Conservation (phyloP, 2,797 vertebrate species). For the Hozukius guyotensis region DNA sequence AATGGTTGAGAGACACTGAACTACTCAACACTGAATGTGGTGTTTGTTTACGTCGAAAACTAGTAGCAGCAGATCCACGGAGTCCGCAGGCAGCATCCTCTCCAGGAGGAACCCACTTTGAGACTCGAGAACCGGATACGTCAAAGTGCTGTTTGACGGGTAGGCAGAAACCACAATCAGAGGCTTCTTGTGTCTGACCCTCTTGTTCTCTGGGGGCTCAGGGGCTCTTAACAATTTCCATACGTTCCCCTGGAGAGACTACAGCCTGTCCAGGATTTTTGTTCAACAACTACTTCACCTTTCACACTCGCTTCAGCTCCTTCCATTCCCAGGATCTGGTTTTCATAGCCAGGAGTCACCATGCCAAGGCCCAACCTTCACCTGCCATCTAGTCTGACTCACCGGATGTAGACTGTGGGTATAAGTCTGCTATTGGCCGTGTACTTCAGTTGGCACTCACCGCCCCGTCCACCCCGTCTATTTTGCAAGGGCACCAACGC, state of each 20-base stretch:
- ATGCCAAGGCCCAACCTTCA: background rate
- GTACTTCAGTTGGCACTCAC: background rate
- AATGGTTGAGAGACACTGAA: background rate
- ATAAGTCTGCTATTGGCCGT: background rate
- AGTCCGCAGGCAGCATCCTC: background rate
- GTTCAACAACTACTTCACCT: background rate
- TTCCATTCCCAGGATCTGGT: background rate
- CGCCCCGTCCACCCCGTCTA: rapidly evolving
- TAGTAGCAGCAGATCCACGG: background rate
- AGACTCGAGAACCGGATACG: background rate
- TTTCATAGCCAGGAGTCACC: background rate
- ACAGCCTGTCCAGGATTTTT: background rate
- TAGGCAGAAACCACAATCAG: background rate
- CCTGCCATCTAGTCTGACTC: background rate
- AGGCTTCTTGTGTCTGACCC: background rate
- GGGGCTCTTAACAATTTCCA: background rate
- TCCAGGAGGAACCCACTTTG: background rate
- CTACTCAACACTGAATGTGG: background rate
- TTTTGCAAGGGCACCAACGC: background rate
- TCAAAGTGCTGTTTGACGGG: background rate
- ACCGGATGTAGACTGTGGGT: background rate
- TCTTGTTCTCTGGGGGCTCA: background rate
- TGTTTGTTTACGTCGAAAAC: background rate
- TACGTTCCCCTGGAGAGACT: background rate
- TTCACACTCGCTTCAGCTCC: background rate